Conservation (phyloP, 1,140 invertebrate species). For the Pseudomyrmex gracilis region DNA sequence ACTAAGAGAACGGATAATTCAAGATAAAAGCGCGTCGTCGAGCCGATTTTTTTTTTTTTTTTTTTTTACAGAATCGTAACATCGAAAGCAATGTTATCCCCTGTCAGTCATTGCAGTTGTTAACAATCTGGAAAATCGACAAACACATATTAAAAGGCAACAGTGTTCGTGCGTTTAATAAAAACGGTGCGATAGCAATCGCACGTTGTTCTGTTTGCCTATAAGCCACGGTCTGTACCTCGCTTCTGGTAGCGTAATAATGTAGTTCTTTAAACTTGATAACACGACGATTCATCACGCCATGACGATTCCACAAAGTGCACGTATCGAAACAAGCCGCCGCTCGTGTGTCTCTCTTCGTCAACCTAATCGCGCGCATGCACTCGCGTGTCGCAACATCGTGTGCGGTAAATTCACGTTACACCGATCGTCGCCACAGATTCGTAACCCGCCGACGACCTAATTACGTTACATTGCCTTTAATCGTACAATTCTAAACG, state of each 20-base stretch:
- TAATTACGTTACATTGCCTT: constrained; percentile 70
- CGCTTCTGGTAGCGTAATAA: constrained; percentile 16
- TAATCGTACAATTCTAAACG: constrained; percentile 48
- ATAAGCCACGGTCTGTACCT: constrained; percentile 19
- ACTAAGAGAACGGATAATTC: background rate
- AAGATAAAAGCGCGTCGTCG: constrained; percentile 31
- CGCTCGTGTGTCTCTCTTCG: constrained; percentile 43
- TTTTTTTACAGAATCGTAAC: constrained; percentile 15
- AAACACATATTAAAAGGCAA: background rate
- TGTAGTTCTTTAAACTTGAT: constrained; percentile 55
- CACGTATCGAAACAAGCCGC: constrained; percentile 36
- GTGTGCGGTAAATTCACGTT: constrained; percentile 68
- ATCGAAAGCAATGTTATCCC: constrained; percentile 18
- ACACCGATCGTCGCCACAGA: constrained; percentile 73
- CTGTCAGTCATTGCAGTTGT: constrained; percentile 5
- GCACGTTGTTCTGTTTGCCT: constrained; percentile 20
- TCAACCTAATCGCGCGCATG: constrained; percentile 49
- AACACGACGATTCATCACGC: constrained; percentile 45
- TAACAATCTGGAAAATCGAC: constrained; percentile 28
- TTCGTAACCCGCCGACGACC: constrained; percentile 74
- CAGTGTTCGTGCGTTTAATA: constrained; percentile 24
- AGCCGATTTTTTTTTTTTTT: background rate
- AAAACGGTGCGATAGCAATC: constrained; percentile 9
- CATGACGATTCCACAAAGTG: constrained; percentile 50
- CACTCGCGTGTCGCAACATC: constrained; percentile 56